These are phyloP conservation scores for Diorhabda sublineata DNA, from an alignment of 1,140 invertebrate genomes.

Conservation along the genomic window DNA sequence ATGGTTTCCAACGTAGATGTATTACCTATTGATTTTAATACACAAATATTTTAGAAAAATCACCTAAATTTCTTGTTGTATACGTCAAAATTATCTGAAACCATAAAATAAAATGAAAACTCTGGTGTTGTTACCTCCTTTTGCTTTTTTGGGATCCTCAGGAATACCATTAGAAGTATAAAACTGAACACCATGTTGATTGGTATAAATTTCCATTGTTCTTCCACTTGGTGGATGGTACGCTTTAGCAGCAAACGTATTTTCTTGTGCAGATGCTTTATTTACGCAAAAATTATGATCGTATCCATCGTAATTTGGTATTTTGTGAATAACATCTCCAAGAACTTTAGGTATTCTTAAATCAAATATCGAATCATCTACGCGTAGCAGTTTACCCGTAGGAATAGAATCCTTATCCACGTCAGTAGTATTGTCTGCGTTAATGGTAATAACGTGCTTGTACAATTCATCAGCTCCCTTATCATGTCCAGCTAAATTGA, in stretches of 20 bases:
- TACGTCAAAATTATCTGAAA: too few relatives aligned
- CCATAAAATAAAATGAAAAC: not conserved
- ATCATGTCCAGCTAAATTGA: conserved; percentile 86
- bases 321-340: conserved; percentile 49
- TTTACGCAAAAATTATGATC: conserved; percentile 70
- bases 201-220: conserved; percentile 69
- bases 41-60: too few relatives aligned
- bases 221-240: conserved; percentile 53
- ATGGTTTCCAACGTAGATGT: too few relatives aligned
- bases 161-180: conserved; percentile 81
- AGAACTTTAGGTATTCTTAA: conserved; percentile 57
- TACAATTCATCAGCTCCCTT: conserved; percentile 55
- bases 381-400: conserved; percentile 56
- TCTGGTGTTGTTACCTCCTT: conserved; percentile 17
- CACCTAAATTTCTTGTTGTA: too few relatives aligned
- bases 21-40: too few relatives aligned
- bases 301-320: conserved; percentile 55
- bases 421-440: conserved; percentile 73
- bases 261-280: conserved; percentile 39
- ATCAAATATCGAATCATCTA: conserved; percentile 52
- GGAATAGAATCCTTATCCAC: conserved; percentile 71
- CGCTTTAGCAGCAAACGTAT: conserved; percentile 43
- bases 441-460: conserved; percentile 69
- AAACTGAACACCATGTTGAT: conserved; percentile 87
- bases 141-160: conserved; percentile 43